Base-by-base conservation (phyloP, 2,113 vertebrate genomes). In the Salvelinus alpinus region DNA sequence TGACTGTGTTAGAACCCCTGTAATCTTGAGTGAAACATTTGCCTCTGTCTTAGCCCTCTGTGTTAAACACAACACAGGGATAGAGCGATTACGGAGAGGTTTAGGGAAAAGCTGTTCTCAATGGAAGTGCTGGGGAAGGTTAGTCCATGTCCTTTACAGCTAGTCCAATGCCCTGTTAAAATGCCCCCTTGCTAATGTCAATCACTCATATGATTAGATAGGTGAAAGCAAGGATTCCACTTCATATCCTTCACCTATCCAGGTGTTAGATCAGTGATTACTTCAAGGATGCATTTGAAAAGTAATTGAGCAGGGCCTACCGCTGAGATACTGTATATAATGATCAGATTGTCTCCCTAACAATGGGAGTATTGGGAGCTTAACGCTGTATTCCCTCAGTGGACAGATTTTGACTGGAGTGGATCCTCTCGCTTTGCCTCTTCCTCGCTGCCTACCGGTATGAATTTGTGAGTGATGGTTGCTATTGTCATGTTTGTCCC, bases 1-100 rank as follows among this genome's bases (percentile, higher is more conserved):
- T 3, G 48, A 51, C 48, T 51, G 14, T 14, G 1, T 14, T 34
- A 34, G 12, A 51, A 51, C 3, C 48, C 48, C 14, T 51, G 11
- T 51, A 12, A 51, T 51, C 48, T 51, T 51, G 48, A 51, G 11
- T 12, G 48, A 51, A 51, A 14, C 3, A 79, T 89, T 90, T 91
- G 85, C 86, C 85, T 82, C 82, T 78, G 79, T 80, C 88, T 89
- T 79, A 88, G 78, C 80, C 64, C 75, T 74, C 77, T 77, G 87
- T 85, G 86, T 92, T 91, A 90, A 90, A 89, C 86, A 86, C 84
- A 85, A 84, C 73, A 82, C 73, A 34, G 80, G 86, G 88, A 89
- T 89, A 86, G 84, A 88, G 84, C 76, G 87, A 90, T 91, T 89
- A 91, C 80, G 54, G 72, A 74, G 82, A 78, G 90, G 86, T 88